A percentile compares a stretch with the other conserved stretches of the same genome.
Evolutionary conservation across 2,113 vertebrate genomes (phyloP).

Genomic region (Marcusenius ussheri): DNA sequence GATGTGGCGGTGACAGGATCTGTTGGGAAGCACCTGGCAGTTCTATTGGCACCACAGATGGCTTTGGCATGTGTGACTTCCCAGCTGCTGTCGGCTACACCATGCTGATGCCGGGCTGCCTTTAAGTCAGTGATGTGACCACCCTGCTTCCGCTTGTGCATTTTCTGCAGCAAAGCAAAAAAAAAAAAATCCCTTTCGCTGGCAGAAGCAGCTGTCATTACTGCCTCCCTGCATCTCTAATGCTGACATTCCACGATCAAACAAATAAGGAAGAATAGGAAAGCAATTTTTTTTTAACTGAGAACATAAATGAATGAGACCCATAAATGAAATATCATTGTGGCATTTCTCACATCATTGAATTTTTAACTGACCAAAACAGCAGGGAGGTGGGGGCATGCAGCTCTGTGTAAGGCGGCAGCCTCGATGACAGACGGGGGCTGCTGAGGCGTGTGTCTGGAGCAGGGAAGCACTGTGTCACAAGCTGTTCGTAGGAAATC

Average conservation of each 20-base stretch:
- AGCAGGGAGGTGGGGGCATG: background rate
- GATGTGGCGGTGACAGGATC: background rate
- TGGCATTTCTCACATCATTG: background rate
- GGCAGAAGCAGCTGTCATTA: background rate
- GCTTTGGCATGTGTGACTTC: background rate
- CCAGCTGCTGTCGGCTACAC: background rate
- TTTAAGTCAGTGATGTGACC: background rate
- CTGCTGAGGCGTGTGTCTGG: background rate
- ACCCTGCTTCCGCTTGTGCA: background rate
- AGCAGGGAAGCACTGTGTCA: background rate
- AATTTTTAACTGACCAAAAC: background rate
- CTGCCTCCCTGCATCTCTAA: background rate
- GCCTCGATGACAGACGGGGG: background rate
- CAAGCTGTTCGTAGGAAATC: background rate
- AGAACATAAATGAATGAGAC: background rate
- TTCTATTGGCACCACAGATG: background rate
- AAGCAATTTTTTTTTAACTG: background rate
- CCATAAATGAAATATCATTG: background rate
- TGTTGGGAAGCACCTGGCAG: background rate
- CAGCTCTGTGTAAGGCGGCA: background rate
- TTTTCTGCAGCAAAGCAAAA: background rate
- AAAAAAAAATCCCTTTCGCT: background rate
- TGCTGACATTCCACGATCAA: background rate
- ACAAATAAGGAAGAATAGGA: background rate
- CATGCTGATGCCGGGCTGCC: background rate